These are phyloP conservation scores for Protula sp. DNA, from an alignment of 2,888 invertebrate genomes.

Conservation along the genomic window DNA sequence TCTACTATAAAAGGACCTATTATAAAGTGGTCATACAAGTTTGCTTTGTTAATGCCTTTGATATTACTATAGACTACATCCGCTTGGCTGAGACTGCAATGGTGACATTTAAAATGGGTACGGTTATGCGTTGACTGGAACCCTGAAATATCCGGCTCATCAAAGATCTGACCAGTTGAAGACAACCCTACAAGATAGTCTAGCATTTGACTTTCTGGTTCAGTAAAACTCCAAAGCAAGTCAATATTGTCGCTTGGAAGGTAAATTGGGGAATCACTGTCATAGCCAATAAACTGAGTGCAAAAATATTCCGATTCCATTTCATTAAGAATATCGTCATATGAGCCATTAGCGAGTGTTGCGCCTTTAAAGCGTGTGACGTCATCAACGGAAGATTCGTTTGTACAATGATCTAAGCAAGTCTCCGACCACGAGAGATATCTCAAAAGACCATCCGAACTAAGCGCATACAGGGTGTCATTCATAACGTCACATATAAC, in stretches of 20 bases:
- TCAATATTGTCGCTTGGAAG: not conserved
- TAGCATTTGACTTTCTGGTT: conserved; percentile 1
- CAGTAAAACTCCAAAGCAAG: not conserved
- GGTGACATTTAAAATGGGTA: not conserved
- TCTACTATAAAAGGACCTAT: not conserved
- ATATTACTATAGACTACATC: not conserved
- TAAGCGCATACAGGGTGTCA: not conserved
- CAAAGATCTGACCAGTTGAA: not conserved
- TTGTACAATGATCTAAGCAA: too few species aligned
- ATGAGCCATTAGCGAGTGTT: too few species aligned
- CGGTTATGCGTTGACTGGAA: not conserved
- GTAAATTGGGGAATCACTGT: not conserved
- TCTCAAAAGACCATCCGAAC: too few species aligned
- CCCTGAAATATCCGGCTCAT: not conserved
- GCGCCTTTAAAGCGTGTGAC: too few species aligned
- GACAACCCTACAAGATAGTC: not conserved
- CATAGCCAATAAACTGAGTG: too few species aligned
- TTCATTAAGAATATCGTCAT: too few species aligned
- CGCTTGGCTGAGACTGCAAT: not conserved
- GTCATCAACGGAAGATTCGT: too few species aligned
- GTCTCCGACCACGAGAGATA: too few species aligned
- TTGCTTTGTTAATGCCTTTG: not conserved
- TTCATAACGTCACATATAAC: not conserved
- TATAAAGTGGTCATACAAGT: not conserved
- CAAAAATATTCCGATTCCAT: too few species aligned